Percentiles rank a stretch among this genome's conserved stretches.
Conservation (phyloP, 2,113 vertebrate species). For the Sphaerodactylus townsendi region DNA sequence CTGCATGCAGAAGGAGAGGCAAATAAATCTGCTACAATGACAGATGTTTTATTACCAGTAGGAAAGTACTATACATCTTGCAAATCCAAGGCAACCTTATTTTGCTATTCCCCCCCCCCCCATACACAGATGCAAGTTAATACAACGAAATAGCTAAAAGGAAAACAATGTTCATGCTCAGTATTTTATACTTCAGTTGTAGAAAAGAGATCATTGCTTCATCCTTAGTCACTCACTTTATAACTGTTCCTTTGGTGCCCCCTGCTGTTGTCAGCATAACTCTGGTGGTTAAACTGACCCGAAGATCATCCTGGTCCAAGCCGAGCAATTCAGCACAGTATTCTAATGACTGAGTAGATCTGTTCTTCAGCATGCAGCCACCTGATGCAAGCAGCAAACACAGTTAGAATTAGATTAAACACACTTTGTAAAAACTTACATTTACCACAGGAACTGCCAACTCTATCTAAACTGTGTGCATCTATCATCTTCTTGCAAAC, state of each 20-base stretch:
- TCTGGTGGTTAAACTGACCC: constrained; percentile 91
- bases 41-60: constrained; percentile 10
- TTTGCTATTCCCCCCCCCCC: not conserved
- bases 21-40: not conserved
- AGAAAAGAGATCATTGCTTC: not conserved
- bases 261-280: constrained; percentile 97
- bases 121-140: not conserved
- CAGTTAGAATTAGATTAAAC: not conserved
- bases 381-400: constrained; percentile 70
- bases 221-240: constrained; percentile 84
- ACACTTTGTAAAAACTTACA: not conserved
- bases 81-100: not conserved
- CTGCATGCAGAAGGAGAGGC: not conserved
- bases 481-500: not conserved
- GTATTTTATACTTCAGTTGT: not conserved
- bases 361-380: constrained; percentile 86
- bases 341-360: constrained; percentile 82
- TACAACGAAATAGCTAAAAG: not conserved
- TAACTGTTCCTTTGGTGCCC: constrained; percentile 94
- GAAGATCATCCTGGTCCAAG: constrained; percentile 88
- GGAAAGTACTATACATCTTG: not conserved
- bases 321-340: constrained; percentile 90
- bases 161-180: not conserved
- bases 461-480: not conserved
- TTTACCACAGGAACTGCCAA: no score